Evolutionary conservation across 1,140 invertebrate species (phyloP), one percentile per base, ranked within the genome.

Genomic region (Onthophagus taurus): DNA sequence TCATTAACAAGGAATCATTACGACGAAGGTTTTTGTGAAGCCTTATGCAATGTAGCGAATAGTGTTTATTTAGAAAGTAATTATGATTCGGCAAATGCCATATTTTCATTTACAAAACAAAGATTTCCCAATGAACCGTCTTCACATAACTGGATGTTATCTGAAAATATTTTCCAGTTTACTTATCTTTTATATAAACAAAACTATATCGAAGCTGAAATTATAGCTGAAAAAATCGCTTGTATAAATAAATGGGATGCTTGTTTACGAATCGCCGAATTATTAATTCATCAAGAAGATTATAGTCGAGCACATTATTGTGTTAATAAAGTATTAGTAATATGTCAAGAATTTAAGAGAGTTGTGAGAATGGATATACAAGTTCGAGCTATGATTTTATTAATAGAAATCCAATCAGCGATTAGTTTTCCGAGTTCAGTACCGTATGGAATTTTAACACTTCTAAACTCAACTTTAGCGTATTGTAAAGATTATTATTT

Each of bases 181-280:
- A 68, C 72, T 19, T 59, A 72, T 60, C 57, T 74, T 30, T 51
- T 86, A 34, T 71, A 78, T 54, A 69, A 75, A 60, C 79, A 83
- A 41, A 78, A 81, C 49, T 88, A 83, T 80, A 74, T 75, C 18
- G 78, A 83, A 44, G 85, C 87, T 0, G 77, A 85, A 47, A 71
- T 77, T 35, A 78, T 80, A 36, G 83, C 87, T 33, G 66, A 68
- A 35, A 81, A 83, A 61, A 70, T 92, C 17, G 74, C 80, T 35
- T 75, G 83, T 7, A 67, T 87, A 4, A 77, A 87, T 63, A 62
- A 75, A 38, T 72, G 77, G 54, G 83, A 86, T 51, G 78, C 80
- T 54, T 71, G 72, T 57, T 63, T 74, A 4, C 72, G 82, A 36
- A 69, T 76, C 48, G 77, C 75, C 0, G 75, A 84, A 50, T 73